Evolutionary conservation across 1,140 invertebrate genomes (phyloP), one percentile per base, ranked within the genome.

Genomic region (Listronotus oregonensis): DNA sequence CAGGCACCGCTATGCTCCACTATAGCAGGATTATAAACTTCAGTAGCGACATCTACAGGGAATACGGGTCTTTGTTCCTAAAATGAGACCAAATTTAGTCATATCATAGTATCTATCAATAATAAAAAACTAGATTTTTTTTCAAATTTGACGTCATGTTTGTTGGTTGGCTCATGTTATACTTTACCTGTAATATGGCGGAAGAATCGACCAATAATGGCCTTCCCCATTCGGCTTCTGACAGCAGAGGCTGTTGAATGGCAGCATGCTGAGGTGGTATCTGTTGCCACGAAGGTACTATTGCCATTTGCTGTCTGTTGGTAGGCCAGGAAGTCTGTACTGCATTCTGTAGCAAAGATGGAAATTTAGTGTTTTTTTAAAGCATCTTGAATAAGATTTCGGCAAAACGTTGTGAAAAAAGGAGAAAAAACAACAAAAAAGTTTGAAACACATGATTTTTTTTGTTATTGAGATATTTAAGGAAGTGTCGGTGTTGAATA

Each of bases 281-380:
- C 72, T 93, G 91, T 70, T 92, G 91, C 92, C 92, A 95, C 0
- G 91, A 90, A n/a, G 92, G 91, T 43, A 94, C 91, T 63, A 95
- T 85, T 3, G 94, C 87, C 75, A 94, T 88, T 74, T 92, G 91
- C 74, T 92, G 91, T 66, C 88, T 88, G 49, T 87, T 86, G 37
- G 86, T 84, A 6, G 90, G 88, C 91, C 91, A 94, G 46, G 90
- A 89, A 14, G 88, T 88, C 79, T 91, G 89, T 10, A 92, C 89
- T 10, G 89, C 89, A 79, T 90, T 91, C 86, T 88, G 70, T 1
- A 79, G 79, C 67, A 52, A 60, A 43, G 52, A 46, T 37, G 1
- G 11, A 37, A 37, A 27, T 27, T 27, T n/a, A n/a, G n/a, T n/a
- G n/a, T n/a, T n/a, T n/a, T n/a, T n/a, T n/a, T n/a, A n/a, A n/a